A percentile compares a stretch with the other conserved stretches of the same genome.
phyloP scores from a whole-genome alignment of 92 coral and sea anemone genomes.

The Epizoanthus rinbou region DNA sequence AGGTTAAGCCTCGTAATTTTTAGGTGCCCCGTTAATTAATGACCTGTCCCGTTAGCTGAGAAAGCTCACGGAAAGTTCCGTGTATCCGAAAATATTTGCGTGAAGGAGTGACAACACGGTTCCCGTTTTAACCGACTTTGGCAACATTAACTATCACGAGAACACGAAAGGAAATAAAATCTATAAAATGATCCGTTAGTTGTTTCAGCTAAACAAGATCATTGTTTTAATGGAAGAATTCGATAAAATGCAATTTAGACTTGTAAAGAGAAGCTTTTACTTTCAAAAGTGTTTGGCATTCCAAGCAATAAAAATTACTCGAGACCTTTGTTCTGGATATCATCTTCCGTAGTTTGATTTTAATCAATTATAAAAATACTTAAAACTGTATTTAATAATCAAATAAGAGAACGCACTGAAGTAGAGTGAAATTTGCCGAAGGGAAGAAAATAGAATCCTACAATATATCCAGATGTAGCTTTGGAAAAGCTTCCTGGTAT shows the following conservation, averaged over 20 bases:
- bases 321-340: conserved; percentile 22
- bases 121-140: conserved; percentile 33
- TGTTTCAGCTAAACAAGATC: neutral
- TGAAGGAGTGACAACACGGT: conserved; percentile 10
- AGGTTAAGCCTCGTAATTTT: conserved; percentile 28
- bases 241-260: neutral
- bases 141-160: conserved; percentile 4
- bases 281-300: conserved; percentile 3
- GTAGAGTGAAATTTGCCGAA: conserved; percentile 11
- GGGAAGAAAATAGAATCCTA: conserved; percentile 10
- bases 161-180: neutral
- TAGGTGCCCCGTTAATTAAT: conserved; percentile 42
- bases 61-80: conserved; percentile 38
- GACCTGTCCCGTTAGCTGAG: conserved; percentile 33
- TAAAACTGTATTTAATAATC: conserved; percentile 21
- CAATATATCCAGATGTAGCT: neutral
- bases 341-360: neutral
- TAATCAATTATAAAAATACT: conserved; percentile 30
- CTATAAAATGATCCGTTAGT: neutral
- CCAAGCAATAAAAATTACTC: neutral
- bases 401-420: neutral
- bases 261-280: neutral
- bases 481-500: neutral
- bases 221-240: neutral
- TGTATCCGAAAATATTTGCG: conserved; percentile 11